Conservation (phyloP, 2,888 invertebrate genomes). For the Diloba caeruleocephala region DNA sequence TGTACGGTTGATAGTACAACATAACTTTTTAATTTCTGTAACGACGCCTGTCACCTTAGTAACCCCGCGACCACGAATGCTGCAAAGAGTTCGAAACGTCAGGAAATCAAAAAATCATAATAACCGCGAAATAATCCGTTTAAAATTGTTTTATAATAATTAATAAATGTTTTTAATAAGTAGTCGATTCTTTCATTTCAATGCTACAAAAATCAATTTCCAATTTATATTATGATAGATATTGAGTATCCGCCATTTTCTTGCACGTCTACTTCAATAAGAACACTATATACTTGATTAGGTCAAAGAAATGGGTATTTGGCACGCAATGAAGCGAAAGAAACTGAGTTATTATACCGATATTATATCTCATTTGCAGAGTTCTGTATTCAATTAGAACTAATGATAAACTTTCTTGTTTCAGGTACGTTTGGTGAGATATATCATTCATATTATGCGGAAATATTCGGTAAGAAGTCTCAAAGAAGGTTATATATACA, state of each 20-base stretch:
- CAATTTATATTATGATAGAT: not conserved
- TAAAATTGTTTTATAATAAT: too few relatives aligned
- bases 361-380: conserved; percentile 21
- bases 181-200: conserved; percentile 5
- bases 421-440: conserved; percentile 41
- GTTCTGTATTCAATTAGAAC: conserved; percentile 37
- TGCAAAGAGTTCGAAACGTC: too few relatives aligned
- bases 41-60: too few relatives aligned
- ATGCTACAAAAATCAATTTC: not conserved
- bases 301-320: conserved; percentile 31
- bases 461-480: conserved; percentile 13
- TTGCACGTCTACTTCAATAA: conserved; percentile 12
- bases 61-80: too few relatives aligned
- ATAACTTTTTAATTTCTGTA: too few relatives aligned
- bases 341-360: conserved; percentile 27
- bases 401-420: conserved; percentile 40
- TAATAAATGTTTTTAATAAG: too few relatives aligned
- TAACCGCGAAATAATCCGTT: too few relatives aligned
- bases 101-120: too few relatives aligned
- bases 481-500: too few relatives aligned
- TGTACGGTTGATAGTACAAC: too few relatives aligned
- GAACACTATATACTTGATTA: conserved; percentile 35
- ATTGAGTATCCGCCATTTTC: conserved; percentile 8
- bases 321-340: conserved; percentile 30
- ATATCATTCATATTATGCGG: conserved; percentile 10